A percentile compares a stretch with the other conserved stretches of the same genome.
phyloP scores from a whole-genome alignment of 2,113 vertebrate genomes.

The Fukomys damarensis region DNA sequence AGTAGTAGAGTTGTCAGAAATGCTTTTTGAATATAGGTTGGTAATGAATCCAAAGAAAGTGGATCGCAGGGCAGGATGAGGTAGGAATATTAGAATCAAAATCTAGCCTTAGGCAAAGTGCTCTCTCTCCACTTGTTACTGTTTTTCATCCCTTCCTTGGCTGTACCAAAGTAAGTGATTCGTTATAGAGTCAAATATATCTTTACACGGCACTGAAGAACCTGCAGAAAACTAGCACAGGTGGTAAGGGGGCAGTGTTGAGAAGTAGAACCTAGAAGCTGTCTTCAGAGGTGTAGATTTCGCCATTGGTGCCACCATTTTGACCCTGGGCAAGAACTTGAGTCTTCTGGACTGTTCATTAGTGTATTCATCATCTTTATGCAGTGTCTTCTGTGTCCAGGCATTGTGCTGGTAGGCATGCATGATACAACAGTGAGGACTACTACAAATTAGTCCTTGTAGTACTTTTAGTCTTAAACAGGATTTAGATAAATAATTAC shows the following conservation, averaged over 20 bases:
- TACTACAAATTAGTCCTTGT: background rate
- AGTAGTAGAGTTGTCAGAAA: background rate
- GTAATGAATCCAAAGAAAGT: background rate
- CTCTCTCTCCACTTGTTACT: background rate
- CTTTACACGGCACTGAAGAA: background rate
- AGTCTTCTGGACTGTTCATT: background rate
- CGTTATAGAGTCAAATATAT: background rate
- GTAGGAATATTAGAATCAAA: background rate
- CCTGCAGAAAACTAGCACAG: background rate
- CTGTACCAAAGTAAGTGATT: background rate
- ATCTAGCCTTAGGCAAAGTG: background rate
- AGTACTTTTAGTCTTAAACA: background rate
- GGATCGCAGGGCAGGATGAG: background rate
- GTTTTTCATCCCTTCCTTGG: background rate
- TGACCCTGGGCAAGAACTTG: conserved; percentile 36
- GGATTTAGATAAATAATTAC: background rate
- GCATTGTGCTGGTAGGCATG: background rate
- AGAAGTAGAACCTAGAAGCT: background rate
- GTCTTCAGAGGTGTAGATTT: background rate
- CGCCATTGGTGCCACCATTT: background rate
- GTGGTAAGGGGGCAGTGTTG: background rate
- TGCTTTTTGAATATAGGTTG: background rate
- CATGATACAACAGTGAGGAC: background rate
- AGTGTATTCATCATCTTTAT: background rate
- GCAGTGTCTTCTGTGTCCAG: background rate